Percentiles rank a stretch among this genome's conserved stretches.
phyloP scores from a whole-genome alignment of 35 echinoderm and acorn worm species.

The Ptychodera flava region DNA sequence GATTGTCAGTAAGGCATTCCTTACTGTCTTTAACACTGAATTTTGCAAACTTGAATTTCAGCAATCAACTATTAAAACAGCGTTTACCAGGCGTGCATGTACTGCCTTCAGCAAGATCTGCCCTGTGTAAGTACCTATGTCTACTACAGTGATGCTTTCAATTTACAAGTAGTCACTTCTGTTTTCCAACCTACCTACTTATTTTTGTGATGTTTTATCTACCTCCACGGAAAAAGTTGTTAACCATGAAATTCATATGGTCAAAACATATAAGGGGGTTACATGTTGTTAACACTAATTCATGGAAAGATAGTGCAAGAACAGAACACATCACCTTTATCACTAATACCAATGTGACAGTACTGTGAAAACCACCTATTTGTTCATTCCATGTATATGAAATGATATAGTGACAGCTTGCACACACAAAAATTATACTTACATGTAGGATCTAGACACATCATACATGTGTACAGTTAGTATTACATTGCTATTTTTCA shows the following conservation, averaged over 20 bases:
- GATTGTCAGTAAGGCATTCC: too few species aligned
- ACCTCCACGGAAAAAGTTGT: neutral
- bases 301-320: neutral
- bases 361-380: too few species aligned
- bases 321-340: too few species aligned
- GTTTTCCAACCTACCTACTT: neutral
- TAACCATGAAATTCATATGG: neutral
- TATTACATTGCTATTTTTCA: too few species aligned
- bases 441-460: too few species aligned
- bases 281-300: neutral
- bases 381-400: too few species aligned
- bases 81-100: constrained; percentile 92
- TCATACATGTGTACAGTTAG: too few species aligned
- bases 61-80: constrained; percentile 88
- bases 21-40: too few species aligned
- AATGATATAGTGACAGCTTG: too few species aligned
- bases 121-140: constrained; percentile 76
- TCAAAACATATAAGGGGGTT: neutral
- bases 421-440: too few species aligned
- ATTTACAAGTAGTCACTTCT: neutral
- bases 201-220: neutral
- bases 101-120: constrained; percentile 80
- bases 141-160: neutral
- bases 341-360: too few species aligned
- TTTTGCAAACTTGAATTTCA: too few species aligned